These are phyloP conservation scores for Octomys mimax DNA, from an alignment of 2,797 vertebrate genomes.

Conservation along the genomic window DNA sequence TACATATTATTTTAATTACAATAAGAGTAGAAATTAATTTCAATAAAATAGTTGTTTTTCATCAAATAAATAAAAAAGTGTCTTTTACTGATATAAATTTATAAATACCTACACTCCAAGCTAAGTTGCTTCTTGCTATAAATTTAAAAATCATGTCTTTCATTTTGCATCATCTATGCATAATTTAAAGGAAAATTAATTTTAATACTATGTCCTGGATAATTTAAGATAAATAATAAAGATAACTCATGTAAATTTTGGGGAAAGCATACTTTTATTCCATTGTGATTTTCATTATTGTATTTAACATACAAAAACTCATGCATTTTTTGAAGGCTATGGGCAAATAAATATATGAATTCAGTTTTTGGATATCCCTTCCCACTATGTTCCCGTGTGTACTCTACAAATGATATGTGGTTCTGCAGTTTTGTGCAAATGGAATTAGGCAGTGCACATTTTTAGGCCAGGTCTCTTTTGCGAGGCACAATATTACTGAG, in stretches of 20 bases:
- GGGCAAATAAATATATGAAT: neutral
- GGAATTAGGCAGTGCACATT: neutral
- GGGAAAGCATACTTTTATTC: neutral
- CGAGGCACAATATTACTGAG: neutral
- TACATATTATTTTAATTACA: conserved; percentile 19
- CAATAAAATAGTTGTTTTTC: neutral
- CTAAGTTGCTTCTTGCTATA: neutral
- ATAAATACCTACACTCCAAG: neutral
- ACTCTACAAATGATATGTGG: neutral
- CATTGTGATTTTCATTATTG: neutral
- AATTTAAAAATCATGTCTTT: neutral
- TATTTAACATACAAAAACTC: neutral
- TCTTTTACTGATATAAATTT: neutral
- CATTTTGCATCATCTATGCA: neutral
- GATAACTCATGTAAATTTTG: neutral
- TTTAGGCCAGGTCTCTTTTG: neutral
- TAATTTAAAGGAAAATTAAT: neutral
- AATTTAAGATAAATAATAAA: neutral
- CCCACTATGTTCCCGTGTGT: neutral
- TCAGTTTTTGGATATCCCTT: neutral
- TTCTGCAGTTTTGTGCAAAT: neutral
- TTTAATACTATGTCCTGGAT: neutral
- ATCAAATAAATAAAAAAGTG: neutral
- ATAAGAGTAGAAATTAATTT: neutral
- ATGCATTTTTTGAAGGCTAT: neutral